Evolutionary conservation across 2,797 vertebrate species (phyloP), one percentile per base, ranked within the genome.

Genomic region (Anguilla obscura): DNA sequence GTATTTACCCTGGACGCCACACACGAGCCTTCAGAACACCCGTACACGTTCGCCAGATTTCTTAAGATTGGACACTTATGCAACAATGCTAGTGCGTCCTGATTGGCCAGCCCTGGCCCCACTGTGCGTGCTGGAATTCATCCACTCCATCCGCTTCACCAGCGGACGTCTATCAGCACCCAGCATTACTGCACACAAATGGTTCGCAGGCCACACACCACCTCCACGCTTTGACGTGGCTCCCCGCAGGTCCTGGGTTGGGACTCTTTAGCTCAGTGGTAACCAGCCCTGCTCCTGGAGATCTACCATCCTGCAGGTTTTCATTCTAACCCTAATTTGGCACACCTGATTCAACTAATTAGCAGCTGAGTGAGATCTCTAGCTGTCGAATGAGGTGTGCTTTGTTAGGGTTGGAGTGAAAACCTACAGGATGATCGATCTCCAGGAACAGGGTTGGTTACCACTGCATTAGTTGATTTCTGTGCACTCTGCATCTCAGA

Each of bases 1-100:
- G 76, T 85, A 90, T 92, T 88, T 90, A 27, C 52, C 66, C 54
- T 66, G 27, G n/a, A n/a, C 40, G n/a, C 24, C 45, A 7, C 58
- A 60, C 12, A 18, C 10, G 21, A 74, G 33, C n/a, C 85, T 88
- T 48, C 87, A 85, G 24, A 69, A 88, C 86, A 85, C 48, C 54
- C 52, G 36, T 36, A 76, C 87, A 86, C 66, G 88, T 36, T 89
- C 85, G 79, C 40, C 6, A 36, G 90, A 92, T 89, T n/a, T 84
- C 50, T 9, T 2, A 52, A 66, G 83, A 89, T 66, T 63, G 33
- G 66, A 45, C 88, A 85, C 56, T 85, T 66, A 5, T 54, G 76
- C 66, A 88, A 80, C 54, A 87, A 87, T 54, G 86, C 48, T 58
- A 60, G 86, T 48, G 52, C 89, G 66, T 86, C 85, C 84, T 76